Evolutionary conservation across 2,888 invertebrate genomes (phyloP).

Genomic region (Ophioninae sp.): DNA sequence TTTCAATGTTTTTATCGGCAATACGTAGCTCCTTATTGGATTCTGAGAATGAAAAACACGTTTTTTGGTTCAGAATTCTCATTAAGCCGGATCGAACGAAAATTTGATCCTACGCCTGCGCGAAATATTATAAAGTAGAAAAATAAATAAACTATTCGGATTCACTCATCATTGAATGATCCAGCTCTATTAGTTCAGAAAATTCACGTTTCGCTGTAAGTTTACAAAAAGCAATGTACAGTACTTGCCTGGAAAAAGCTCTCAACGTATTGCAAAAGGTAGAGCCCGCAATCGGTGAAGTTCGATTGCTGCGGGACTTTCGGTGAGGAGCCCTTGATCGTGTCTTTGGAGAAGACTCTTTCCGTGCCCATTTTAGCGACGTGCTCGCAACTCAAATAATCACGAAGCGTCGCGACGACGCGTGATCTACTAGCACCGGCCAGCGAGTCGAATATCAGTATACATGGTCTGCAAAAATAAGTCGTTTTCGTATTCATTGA

Average conservation of each 20-base stretch:
- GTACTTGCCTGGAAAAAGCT: conserved; percentile 92
- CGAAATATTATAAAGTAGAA: not conserved
- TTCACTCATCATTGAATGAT: not conserved
- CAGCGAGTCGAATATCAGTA: conserved; percentile 97
- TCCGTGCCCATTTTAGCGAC: conserved; percentile 87
- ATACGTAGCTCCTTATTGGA: conserved; percentile 90
- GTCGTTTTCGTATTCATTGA: not conserved
- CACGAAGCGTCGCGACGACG: conserved; percentile 94
- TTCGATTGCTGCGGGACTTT: conserved; percentile 99
- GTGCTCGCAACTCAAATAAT: conserved; percentile 94
- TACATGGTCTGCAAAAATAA: conserved; percentile 88
- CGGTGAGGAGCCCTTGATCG: conserved; percentile 92
- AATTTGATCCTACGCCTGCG: not conserved
- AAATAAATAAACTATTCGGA: not conserved
- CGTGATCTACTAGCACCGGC: conserved; percentile 89
- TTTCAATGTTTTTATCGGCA: conserved; percentile 91
- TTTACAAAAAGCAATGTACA: not conserved
- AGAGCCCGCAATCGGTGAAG: conserved; percentile 98
- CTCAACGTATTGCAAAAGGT: conserved; percentile 97
- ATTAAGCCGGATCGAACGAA: not conserved
- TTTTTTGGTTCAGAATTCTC: not conserved
- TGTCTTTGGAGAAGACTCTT: conserved; percentile 89
- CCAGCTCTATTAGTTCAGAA: not conserved
- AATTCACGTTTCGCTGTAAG: not conserved
- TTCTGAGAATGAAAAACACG: conserved; percentile 82